Evolutionary conservation across 2,797 vertebrate species (phyloP).

Genomic region (Lophotriccus pileatus): DNA sequence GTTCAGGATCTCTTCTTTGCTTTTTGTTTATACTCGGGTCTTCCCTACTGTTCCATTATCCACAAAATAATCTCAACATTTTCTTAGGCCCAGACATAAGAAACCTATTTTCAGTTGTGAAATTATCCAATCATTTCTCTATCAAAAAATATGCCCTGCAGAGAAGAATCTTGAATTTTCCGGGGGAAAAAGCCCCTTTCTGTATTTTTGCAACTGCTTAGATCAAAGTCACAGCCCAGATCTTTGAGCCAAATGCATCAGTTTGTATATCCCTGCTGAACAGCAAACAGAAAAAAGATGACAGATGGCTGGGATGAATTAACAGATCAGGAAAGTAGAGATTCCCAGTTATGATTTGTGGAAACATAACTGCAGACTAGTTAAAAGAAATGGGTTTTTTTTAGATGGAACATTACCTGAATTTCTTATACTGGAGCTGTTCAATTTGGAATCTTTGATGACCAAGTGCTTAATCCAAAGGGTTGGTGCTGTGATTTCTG

Average conservation of each 20-base stretch:
- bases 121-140: not conserved
- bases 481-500: slow-evolving; percentile 96
- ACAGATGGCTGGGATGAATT: not conserved
- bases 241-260: not conserved
- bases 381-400: not conserved
- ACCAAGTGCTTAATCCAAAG: slow-evolving; percentile 95
- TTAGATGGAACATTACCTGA: slow-evolving; percentile 78
- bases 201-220: not conserved
- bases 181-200: not conserved
- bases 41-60: not conserved
- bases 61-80: not conserved
- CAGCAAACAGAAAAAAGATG: not conserved
- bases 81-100: not conserved
- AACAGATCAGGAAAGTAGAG: not conserved
- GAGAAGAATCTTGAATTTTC: not conserved
- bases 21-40: not conserved
- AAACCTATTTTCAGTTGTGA: not conserved
- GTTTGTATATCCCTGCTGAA: not conserved
- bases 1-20: not conserved
- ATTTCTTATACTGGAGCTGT: slow-evolving; percentile 86
- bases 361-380: not conserved
- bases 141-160: not conserved
- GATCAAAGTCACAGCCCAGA: not conserved
- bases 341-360: not conserved
- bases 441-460: slow-evolving; percentile 90